These are phyloP conservation scores for Odontocolon sp. DNA, from an alignment of 2,888 invertebrate species.

Conservation along the genomic window DNA sequence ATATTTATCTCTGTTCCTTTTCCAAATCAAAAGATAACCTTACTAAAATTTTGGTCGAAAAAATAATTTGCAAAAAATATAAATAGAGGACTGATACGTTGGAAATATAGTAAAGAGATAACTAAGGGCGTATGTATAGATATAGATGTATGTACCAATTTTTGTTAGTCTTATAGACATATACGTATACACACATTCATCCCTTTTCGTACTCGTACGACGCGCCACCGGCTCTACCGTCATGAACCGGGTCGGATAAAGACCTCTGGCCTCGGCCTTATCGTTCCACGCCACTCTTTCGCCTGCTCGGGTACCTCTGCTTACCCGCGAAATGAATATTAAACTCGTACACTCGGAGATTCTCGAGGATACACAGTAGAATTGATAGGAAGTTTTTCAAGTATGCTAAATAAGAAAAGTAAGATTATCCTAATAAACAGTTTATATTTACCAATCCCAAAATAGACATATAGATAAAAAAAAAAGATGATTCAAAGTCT, in stretches of 20 bases:
- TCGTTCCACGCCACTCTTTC: slow-evolving; percentile 57
- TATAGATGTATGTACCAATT: neutral
- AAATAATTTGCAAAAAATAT: neutral
- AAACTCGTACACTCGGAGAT: slow-evolving; percentile 55
- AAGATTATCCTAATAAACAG: slow-evolving; percentile 35
- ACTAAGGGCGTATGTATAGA: neutral
- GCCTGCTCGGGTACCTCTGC: slow-evolving; percentile 34
- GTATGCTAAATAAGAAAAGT: slow-evolving; percentile 19
- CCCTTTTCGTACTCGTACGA: neutral
- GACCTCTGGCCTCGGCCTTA: slow-evolving; percentile 63
- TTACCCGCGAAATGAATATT: slow-evolving; percentile 71
- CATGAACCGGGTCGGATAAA: slow-evolving; percentile 59
- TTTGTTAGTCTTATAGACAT: neutral
- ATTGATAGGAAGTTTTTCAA: slow-evolving; percentile 19
- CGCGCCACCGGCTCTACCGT: slow-evolving; percentile 8
- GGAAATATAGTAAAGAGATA: too few relatives aligned
- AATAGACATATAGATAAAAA: slow-evolving; percentile 22
- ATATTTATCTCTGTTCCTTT: too few relatives aligned
- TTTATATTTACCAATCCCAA: slow-evolving; percentile 26
- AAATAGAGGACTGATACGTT: neutral
- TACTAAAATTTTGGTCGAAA: too few relatives aligned
- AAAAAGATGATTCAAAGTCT: too few relatives aligned
- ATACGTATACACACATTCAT: too few relatives aligned
- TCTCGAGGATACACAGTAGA: neutral
- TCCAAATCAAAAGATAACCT: too few relatives aligned